Conservation (phyloP, 37 sponge, comb jelly and placozoan genomes). For the Axinella damicornis region DNA sequence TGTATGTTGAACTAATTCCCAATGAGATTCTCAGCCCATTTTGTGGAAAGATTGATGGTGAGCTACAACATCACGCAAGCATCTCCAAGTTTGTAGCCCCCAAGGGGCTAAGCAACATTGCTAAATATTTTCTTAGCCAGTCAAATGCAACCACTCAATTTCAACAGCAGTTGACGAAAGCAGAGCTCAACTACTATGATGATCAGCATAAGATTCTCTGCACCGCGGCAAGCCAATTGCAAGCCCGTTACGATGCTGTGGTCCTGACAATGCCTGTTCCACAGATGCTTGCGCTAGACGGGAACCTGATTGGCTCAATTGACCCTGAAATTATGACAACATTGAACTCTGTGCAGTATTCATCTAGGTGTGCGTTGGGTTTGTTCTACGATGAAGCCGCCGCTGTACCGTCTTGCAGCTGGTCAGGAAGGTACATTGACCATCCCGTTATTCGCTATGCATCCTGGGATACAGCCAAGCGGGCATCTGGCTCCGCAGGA, state of each 20-base stretch:
- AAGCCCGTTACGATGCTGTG: constrained; percentile 33
- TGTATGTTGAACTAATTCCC: constrained; percentile 32
- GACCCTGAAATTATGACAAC: constrained; percentile 3
- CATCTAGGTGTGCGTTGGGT: constrained; percentile 72
- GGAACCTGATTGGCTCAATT: constrained; percentile 5
- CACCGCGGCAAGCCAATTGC: background rate
- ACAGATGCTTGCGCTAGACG: constrained; percentile 38
- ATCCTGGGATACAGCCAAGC: constrained; percentile 47
- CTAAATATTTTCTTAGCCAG: constrained; percentile 46
- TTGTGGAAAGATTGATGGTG: constrained; percentile 52
- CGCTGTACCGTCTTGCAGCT: background rate
- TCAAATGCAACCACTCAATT: constrained; percentile 10
- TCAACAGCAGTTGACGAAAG: background rate
- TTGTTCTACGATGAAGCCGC: constrained; percentile 34
- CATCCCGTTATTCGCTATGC: constrained; percentile 51
- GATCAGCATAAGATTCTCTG: background rate
- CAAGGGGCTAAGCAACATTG: constrained; percentile 48
- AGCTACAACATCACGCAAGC: too few relatives aligned
- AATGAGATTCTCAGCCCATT: constrained; percentile 30
- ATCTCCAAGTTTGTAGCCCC: constrained; percentile 55
- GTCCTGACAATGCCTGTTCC: constrained; percentile 71
- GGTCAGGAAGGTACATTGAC: constrained; percentile 66
- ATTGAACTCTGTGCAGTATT: constrained; percentile 43
- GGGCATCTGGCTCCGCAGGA: background rate
- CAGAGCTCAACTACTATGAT: background rate